Conservation (phyloP, 1,140 invertebrate genomes). For the Drosophila baimaii region DNA sequence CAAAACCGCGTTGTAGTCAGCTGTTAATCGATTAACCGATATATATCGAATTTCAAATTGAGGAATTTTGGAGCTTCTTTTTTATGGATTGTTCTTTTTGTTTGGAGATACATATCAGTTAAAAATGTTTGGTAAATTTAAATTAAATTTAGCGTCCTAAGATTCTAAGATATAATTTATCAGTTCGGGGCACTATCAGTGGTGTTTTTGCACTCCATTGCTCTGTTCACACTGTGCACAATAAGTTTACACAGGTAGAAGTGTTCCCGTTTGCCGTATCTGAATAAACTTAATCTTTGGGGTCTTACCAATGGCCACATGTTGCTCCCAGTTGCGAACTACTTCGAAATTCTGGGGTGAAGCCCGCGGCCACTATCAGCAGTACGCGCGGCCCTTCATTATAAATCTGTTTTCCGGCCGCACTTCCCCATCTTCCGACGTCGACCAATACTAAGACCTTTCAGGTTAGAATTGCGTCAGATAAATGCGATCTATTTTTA, state of each 20-base stretch:
- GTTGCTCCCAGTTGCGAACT: slow-evolving; percentile 58
- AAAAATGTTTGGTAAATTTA: not conserved
- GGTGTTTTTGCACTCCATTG: not conserved
- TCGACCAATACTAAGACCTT: slow-evolving; percentile 36
- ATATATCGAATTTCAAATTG: not conserved
- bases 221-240: slow-evolving; percentile 15
- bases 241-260: slow-evolving; percentile 35
- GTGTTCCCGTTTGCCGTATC: slow-evolving; percentile 45
- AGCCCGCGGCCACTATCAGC: slow-evolving; percentile 69
- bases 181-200: too few species aligned
- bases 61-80: not conserved
- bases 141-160: not conserved
- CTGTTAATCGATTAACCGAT: slow-evolving; percentile 20
- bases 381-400: slow-evolving; percentile 81
- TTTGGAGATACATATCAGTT: not conserved
- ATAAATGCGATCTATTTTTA: slow-evolving; percentile 23
- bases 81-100: not conserved
- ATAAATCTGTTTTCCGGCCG: slow-evolving; percentile 48
- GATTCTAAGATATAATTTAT: too few species aligned
- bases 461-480: slow-evolving; percentile 71
- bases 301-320: slow-evolving; percentile 70
- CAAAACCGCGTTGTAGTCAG: slow-evolving; percentile 48
- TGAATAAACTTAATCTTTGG: slow-evolving; percentile 48
- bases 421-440: not conserved
- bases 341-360: slow-evolving; percentile 67